These are phyloP conservation scores for Coregonus sp. DNA, from an alignment of 2,797 vertebrate species.

Conservation along the genomic window DNA sequence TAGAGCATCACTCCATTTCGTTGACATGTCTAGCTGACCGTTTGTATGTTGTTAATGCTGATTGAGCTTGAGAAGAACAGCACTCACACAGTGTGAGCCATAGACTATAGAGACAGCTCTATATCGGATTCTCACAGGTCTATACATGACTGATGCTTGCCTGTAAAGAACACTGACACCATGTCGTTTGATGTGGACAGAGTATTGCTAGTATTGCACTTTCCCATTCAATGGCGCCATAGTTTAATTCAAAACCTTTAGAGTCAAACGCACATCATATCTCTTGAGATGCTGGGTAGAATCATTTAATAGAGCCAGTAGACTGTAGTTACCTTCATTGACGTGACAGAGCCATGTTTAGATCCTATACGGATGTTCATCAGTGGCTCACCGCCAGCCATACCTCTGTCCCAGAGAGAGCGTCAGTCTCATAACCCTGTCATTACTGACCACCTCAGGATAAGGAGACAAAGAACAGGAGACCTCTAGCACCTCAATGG, in stretches of 20 bases:
- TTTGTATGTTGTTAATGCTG: not conserved
- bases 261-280: too few relatives aligned
- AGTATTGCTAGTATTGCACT: too few relatives aligned
- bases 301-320: not conserved
- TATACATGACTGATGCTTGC: not conserved
- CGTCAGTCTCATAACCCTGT: constrained; percentile 48
- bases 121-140: not conserved
- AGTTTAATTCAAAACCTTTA: too few relatives aligned
- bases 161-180: not conserved
- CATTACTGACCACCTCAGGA: constrained; percentile 21
- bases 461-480: constrained; percentile 27
- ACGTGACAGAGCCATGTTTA: too few relatives aligned
- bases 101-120: not conserved
- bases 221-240: too few relatives aligned
- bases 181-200: too few relatives aligned
- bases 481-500: constrained; percentile 19
- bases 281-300: not conserved
- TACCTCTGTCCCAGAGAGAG: not conserved
- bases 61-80: not conserved
- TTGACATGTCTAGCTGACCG: not conserved
- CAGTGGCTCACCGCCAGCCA: not conserved
- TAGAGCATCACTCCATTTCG: too few relatives aligned
- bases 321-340: not conserved
- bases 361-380: not conserved
- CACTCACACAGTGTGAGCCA: not conserved